These are phyloP conservation scores for Burhinus bistriatus DNA, from an alignment of 2,113 vertebrate species.

Conservation along the genomic window DNA sequence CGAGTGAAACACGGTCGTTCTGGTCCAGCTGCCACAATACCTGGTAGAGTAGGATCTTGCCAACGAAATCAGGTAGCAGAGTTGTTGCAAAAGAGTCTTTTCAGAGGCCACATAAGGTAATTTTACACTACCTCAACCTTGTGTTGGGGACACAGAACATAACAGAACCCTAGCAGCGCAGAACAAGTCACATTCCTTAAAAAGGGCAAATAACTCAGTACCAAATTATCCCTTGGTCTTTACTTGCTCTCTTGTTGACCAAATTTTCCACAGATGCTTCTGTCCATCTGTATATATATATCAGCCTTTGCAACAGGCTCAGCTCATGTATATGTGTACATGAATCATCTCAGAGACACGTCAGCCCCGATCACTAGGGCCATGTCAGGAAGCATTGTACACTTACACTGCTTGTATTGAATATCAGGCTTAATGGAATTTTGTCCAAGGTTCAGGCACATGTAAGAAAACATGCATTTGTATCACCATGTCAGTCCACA, in stretches of 20 bases:
- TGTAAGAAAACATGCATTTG: not conserved
- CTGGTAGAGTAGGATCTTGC: not conserved
- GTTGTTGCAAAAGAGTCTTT: not conserved
- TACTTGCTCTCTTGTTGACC: not conserved
- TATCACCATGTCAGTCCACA: not conserved
- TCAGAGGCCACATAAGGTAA: not conserved
- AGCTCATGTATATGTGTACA: not conserved
- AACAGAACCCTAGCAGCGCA: not conserved
- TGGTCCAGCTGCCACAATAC: not conserved
- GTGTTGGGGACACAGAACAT: not conserved
- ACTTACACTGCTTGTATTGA: not conserved
- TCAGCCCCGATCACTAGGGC: not conserved
- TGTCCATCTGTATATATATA: not conserved
- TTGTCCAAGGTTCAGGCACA: not conserved
- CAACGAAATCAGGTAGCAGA: not conserved
- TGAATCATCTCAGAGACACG: not conserved
- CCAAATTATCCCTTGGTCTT: not conserved
- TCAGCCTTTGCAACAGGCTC: not conserved
- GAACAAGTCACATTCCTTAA: not conserved
- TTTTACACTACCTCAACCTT: not conserved
- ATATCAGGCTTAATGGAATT: not conserved
- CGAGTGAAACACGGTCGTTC: not conserved
- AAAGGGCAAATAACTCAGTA: not conserved
- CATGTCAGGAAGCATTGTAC: not conserved
- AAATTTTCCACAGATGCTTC: slow-evolving; percentile 8